These are phyloP conservation scores for Drosophila biarmipes DNA, from an alignment of 1,140 invertebrate species.

Conservation along the genomic window DNA sequence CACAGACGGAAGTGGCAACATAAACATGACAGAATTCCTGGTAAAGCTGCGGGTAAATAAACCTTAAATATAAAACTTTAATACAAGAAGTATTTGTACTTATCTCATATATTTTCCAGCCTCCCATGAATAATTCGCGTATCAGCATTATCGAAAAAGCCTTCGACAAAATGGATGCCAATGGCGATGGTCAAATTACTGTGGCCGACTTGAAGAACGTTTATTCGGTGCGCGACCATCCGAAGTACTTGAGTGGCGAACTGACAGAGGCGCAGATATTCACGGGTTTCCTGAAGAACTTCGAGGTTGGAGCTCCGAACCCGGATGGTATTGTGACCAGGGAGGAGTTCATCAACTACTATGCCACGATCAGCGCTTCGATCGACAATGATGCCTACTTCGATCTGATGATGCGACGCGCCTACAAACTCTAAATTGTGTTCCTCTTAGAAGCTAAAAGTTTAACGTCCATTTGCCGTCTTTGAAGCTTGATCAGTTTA, in stretches of 20 bases:
- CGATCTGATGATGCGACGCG: constrained; percentile 96
- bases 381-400: constrained; percentile 98
- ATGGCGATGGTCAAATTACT: constrained; percentile 93
- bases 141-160: constrained; percentile 91
- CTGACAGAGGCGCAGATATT: constrained; percentile 93
- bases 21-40: constrained; percentile 96
- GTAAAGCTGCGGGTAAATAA: constrained; percentile 91
- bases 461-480: constrained; percentile 29
- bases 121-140: constrained; percentile 92
- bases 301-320: constrained; percentile 90
- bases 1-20: constrained; percentile 90
- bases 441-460: constrained; percentile 4
- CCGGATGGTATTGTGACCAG: constrained; percentile 93
- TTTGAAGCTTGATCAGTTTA: constrained; percentile 26
- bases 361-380: constrained; percentile 95
- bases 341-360: constrained; percentile 98
- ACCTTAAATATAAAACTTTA: too few relatives aligned
- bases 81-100: neutral
- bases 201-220: constrained; percentile 89
- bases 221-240: constrained; percentile 72
- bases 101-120: constrained; percentile 86
- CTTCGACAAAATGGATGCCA: constrained; percentile 95
- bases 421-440: constrained; percentile 91
- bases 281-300: constrained; percentile 93
- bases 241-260: constrained; percentile 93